Base-by-base conservation (phyloP, 2,888 invertebrate species). In the Hydrotaea cyrtoneurina region DNA sequence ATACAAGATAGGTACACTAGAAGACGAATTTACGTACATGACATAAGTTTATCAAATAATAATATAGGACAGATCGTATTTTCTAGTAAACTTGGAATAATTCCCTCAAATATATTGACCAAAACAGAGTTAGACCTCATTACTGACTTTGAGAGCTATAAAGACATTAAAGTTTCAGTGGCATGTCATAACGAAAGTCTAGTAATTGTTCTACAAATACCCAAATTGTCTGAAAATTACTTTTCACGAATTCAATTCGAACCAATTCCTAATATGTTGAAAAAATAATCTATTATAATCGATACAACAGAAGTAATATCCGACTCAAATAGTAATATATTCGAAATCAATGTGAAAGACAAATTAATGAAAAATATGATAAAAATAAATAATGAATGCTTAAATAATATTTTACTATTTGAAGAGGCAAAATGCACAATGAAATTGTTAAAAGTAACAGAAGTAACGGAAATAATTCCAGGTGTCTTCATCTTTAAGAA, bases 1-100 rank as follows among this genome's bases (percentile, higher is more conserved):
- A 80, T 82, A 80, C 72, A 82, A 81, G 75, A 82, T 86, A 55
- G 69, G 62, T 13, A 84, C 64, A 4, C 5, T 87, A 66, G 82
- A 87, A 71, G 85, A 86, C 39, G 86, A 87, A 80, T 10, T 87
- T 17, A 46, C 64, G 71, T 86, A 78, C 53, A 59, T 87, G 23
- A 66, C 80, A 76, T 77, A 87, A 17, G 17, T 82, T 10, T 85
- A 86, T 64, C 86, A 85, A 74, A 80, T 87, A 50, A 72, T 19
- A 80, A 86, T 53, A 69, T 59, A 17, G 83, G 69, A 39, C 81
- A 85, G 73, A 66, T 79, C 8, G 71, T 85, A 66, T 86, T 85
- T 64, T 71, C 86, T 31, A 74, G 81, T 62, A 83, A 85, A 80
- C 23, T 85, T 36, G 79, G 73, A n/a, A 50, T 4, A 50, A 66